Conservation (phyloP, 2,888 invertebrate species). For the Adelognathus sp. region DNA sequence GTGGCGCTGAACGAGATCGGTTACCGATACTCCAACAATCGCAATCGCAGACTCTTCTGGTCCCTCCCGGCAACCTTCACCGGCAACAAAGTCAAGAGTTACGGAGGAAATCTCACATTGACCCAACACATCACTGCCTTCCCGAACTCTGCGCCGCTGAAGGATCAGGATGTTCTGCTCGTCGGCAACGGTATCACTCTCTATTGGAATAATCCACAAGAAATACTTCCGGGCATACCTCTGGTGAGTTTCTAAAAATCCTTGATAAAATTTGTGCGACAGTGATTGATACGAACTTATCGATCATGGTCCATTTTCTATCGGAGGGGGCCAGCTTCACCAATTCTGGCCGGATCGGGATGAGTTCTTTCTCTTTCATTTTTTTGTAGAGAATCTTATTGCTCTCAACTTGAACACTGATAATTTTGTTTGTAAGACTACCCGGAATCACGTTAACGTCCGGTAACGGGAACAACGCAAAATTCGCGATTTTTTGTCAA, state of each 20-base stretch:
- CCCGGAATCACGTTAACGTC: no score
- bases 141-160: constrained; percentile 82
- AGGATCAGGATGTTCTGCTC: constrained; percentile 92
- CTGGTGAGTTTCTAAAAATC: constrained; percentile 82
- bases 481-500: no score
- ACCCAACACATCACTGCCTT: constrained; percentile 87
- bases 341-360: no score
- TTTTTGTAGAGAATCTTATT: no score
- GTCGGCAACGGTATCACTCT: constrained; percentile 90
- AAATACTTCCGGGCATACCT: constrained; percentile 83
- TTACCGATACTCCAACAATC: constrained; percentile 82
- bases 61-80: constrained; percentile 84
- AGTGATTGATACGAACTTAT: not conserved
- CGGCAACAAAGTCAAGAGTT: constrained; percentile 91
- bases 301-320: not conserved
- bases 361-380: no score
- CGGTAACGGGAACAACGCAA: no score
- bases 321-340: no score
- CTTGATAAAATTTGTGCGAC: not conserved
- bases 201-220: constrained; percentile 87
- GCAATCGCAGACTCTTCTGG: constrained; percentile 86
- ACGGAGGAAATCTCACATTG: constrained; percentile 91
- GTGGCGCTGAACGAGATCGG: constrained; percentile 85
- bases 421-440: no score
- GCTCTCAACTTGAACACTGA: no score